phyloP scores from a whole-genome alignment of 1,140 invertebrate genomes.

The Paraescarpia echinospica region DNA sequence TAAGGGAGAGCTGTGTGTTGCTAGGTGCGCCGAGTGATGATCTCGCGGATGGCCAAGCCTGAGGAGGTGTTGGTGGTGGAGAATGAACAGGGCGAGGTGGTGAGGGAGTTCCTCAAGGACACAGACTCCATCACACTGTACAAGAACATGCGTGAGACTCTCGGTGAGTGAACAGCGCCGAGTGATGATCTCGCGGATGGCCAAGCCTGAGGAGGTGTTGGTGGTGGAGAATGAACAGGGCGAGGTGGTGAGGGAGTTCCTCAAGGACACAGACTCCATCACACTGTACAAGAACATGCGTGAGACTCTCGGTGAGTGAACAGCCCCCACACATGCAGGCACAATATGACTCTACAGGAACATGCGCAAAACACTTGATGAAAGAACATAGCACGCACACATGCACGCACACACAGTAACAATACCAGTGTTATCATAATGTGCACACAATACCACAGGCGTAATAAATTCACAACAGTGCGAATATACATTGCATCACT shows the following conservation, averaged over 20 bases:
- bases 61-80: constrained; percentile 99
- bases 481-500: neutral
- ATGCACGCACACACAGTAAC: neutral
- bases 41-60: constrained; percentile 98
- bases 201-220: constrained; percentile 99
- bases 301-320: too few species aligned
- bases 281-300: neutral
- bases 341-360: too few species aligned
- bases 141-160: constrained; percentile 99
- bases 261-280: constrained; percentile 99
- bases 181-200: constrained; percentile 97
- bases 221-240: constrained; percentile 99
- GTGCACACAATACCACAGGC: neutral
- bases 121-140: constrained; percentile 99
- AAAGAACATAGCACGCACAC: too few species aligned
- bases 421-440: neutral
- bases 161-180: constrained; percentile 58
- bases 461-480: neutral
- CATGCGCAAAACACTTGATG: too few species aligned
- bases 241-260: constrained; percentile 98
- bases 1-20: too few species aligned
- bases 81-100: constrained; percentile 99
- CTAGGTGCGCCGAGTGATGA: constrained; percentile 95
- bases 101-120: constrained; percentile 99
- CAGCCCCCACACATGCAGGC: too few species aligned